Evolutionary conservation across 2,113 vertebrate species (phyloP).

Genomic region (Macheiramphus alcinus): DNA sequence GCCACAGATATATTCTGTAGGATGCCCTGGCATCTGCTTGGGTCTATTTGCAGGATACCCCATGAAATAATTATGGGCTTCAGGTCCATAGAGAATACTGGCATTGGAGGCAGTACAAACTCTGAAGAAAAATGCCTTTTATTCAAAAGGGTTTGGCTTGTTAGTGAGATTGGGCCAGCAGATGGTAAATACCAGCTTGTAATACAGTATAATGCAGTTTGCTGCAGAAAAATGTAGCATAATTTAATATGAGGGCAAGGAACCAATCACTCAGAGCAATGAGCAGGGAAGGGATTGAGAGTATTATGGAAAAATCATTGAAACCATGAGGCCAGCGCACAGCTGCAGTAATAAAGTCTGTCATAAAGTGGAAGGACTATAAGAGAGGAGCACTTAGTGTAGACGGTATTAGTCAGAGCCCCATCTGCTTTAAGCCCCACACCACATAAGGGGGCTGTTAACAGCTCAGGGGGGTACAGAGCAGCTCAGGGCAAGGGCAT

Average conservation of each 20-base stretch:
- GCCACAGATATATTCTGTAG: neutral
- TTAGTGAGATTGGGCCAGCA: slow-evolving; percentile 36
- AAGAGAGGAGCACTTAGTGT: neutral
- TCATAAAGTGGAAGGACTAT: neutral
- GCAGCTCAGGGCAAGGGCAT: neutral
- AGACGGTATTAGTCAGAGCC: slow-evolving; percentile 1
- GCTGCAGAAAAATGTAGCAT: slow-evolving; percentile 20
- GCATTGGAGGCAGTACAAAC: slow-evolving; percentile 54
- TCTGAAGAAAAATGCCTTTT: slow-evolving; percentile 64
- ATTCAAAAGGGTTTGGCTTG: slow-evolving; percentile 65
- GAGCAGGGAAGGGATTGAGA: slow-evolving; percentile 24
- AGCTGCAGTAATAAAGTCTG: slow-evolving; percentile 58
- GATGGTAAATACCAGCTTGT: slow-evolving; percentile 38
- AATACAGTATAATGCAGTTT: slow-evolving; percentile 12
- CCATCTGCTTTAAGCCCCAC: neutral
- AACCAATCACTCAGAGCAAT: slow-evolving; percentile 47
- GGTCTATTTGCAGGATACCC: neutral
- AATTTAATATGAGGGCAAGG: slow-evolving; percentile 46
- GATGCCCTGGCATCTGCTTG: neutral
- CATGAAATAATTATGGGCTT: slow-evolving; percentile 48
- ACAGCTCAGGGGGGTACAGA: neutral
- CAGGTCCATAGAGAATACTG: slow-evolving; percentile 55
- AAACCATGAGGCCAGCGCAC: slow-evolving; percentile 24
- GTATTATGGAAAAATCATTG: slow-evolving; percentile 52
- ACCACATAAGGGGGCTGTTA: neutral